phyloP scores from a whole-genome alignment of 2,888 invertebrate species.

The Eumacrocentrus americanus region DNA sequence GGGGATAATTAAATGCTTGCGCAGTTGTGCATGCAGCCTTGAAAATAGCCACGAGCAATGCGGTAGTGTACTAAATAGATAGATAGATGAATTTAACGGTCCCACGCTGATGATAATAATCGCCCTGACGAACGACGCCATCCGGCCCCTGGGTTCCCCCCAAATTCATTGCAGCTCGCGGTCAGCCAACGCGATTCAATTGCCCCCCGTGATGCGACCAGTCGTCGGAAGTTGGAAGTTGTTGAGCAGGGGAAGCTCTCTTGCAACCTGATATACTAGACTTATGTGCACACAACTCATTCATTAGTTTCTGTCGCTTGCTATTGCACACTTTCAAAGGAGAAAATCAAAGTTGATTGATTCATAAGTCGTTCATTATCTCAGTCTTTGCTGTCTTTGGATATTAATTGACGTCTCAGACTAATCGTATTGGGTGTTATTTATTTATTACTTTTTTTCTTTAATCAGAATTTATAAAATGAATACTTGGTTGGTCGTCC shows the following conservation, averaged over 20 bases:
- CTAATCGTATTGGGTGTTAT: too few relatives aligned
- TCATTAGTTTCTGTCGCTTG: too few relatives aligned
- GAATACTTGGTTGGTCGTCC: too few relatives aligned
- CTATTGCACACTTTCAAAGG: too few relatives aligned
- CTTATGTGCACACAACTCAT: too few relatives aligned
- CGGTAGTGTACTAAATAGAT: not conserved
- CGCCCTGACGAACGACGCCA: not conserved
- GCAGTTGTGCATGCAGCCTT: not conserved
- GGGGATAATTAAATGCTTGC: not conserved
- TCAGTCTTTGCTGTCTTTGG: too few relatives aligned
- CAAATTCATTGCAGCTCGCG: slow-evolving; percentile 1
- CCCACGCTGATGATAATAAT: slow-evolving; percentile 14
- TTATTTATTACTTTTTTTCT: too few relatives aligned
- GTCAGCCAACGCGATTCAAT: slow-evolving; percentile 2
- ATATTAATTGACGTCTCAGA: too few relatives aligned
- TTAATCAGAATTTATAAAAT: too few relatives aligned
- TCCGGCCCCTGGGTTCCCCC: slow-evolving; percentile 5
- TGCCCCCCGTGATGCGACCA: not conserved
- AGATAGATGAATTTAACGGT: slow-evolving; percentile 7
- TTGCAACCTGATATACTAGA: slow-evolving; percentile 4
- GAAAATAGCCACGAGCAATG: not conserved
- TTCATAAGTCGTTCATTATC: too few relatives aligned
- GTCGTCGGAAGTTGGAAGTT: slow-evolving; percentile 8
- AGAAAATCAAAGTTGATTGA: too few relatives aligned
- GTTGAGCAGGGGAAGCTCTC: slow-evolving; percentile 1